These are phyloP conservation scores for Panagrolaimus sp. DNA, from an alignment of 1,140 invertebrate genomes.

Conservation along the genomic window DNA sequence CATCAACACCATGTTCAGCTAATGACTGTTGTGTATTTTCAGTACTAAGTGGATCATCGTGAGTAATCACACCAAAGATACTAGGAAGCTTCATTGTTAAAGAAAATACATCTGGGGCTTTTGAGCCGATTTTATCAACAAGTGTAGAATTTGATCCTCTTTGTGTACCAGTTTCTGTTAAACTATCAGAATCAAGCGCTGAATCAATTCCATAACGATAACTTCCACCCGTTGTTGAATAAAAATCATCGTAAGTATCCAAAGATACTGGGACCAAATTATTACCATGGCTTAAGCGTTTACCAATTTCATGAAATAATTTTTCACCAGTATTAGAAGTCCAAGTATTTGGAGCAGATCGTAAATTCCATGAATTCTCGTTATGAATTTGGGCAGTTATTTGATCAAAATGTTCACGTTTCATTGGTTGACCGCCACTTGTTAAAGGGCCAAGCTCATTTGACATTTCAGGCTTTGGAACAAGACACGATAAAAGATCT, in stretches of 20 bases:
- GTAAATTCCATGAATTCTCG: background rate
- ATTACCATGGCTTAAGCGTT: no score
- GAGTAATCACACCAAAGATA: conserved; percentile 30
- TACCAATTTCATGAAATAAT: background rate
- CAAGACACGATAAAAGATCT: conserved; percentile 28
- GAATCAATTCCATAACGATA: background rate
- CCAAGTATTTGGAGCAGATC: background rate
- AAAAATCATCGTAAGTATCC: background rate
- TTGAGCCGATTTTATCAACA: conserved; percentile 1
- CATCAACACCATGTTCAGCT: background rate
- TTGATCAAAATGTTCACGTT: conserved; percentile 27
- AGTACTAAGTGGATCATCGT: conserved; percentile 34
- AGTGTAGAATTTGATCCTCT: background rate
- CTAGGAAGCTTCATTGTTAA: conserved; percentile 25
- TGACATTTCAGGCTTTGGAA: conserved; percentile 19
- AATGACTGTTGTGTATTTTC: background rate
- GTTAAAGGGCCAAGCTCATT: background rate
- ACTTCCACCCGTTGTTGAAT: background rate
- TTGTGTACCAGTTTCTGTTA: conserved; percentile 7
- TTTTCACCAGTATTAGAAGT: background rate
- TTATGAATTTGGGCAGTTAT: conserved; percentile 32
- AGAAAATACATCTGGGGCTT: conserved; percentile 28
- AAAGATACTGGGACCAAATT: no score
- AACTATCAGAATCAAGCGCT: background rate
- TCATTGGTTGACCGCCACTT: conserved; percentile 38